Percentiles rank a stretch among this genome's conserved stretches.
Conservation (phyloP, 2,113 vertebrate species). For the Aspiorhynchus laticeps region DNA sequence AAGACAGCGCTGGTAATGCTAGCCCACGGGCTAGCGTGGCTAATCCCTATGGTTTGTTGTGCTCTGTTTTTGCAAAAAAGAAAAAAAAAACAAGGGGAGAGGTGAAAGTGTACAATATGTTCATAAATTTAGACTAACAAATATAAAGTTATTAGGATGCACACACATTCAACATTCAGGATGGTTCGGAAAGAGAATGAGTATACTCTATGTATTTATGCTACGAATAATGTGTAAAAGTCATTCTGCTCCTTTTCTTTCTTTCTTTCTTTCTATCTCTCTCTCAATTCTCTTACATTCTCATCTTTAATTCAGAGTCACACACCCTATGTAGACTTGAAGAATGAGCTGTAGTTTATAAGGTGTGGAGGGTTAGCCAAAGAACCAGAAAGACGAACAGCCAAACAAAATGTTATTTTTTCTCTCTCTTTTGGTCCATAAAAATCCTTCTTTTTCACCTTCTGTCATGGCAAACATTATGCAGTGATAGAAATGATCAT, state of each 20-base stretch:
- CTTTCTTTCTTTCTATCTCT: not conserved
- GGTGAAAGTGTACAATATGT: slow-evolving; percentile 34
- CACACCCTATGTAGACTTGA: not conserved
- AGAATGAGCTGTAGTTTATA: slow-evolving; percentile 12
- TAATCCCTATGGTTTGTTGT: slow-evolving; percentile 34
- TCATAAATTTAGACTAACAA: slow-evolving; percentile 26
- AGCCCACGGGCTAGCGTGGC: slow-evolving; percentile 26
- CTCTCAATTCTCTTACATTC: not conserved
- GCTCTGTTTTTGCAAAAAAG: not conserved
- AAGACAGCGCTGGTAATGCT: slow-evolving; percentile 19
- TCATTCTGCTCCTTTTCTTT: not conserved
- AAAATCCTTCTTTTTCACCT: not conserved
- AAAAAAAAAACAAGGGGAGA: not conserved
- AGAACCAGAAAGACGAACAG: not conserved
- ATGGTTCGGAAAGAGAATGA: not conserved
- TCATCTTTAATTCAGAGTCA: slow-evolving; percentile 22
- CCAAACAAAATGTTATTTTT: not conserved
- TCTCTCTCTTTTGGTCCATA: not conserved
- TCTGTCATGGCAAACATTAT: slow-evolving; percentile 5
- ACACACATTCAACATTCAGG: not conserved
- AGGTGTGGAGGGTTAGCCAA: not conserved
- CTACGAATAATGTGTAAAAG: not conserved
- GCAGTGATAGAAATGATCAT: too few relatives aligned
- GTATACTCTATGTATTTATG: not conserved
- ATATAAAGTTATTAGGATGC: not conserved